These are phyloP conservation scores for Melopsittacus undulatus DNA, from an alignment of 2,797 vertebrate species.

Conservation along the genomic window DNA sequence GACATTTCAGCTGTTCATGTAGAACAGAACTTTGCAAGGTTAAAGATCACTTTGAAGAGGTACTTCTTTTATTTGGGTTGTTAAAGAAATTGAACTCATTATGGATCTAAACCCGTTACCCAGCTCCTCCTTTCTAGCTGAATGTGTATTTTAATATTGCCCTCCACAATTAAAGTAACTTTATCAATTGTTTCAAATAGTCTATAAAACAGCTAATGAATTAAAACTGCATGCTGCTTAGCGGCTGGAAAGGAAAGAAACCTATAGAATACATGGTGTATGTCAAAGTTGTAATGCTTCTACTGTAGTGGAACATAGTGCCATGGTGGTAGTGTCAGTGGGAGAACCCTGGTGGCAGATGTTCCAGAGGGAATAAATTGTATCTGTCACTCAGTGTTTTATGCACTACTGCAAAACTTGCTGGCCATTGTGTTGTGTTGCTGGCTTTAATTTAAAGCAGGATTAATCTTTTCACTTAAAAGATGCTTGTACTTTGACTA, in stretches of 20 bases:
- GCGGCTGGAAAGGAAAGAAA: not conserved
- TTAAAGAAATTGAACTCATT: not conserved
- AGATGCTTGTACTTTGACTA: not conserved
- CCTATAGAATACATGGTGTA: not conserved
- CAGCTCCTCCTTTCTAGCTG: not conserved
- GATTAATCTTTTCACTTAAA: conserved; percentile 20
- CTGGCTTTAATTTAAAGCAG: conserved; percentile 7
- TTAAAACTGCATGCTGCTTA: not conserved
- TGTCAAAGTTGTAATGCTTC: not conserved
- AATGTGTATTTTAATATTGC: not conserved
- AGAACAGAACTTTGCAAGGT: not conserved
- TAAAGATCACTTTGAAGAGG: not conserved
- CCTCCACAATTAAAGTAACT: not conserved
- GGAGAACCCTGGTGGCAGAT: not conserved
- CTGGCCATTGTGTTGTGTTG: not conserved
- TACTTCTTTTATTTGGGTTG: not conserved
- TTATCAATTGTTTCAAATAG: not conserved
- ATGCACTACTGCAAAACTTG: not conserved
- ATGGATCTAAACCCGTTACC: not conserved
- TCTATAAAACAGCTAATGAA: not conserved
- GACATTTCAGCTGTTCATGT: not conserved
- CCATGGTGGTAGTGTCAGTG: not conserved
- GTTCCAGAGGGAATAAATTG: not conserved
- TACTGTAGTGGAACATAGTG: not conserved
- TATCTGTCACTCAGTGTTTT: not conserved